Evolutionary conservation across 2,888 invertebrate species (phyloP), one percentile per base, ranked within the genome.

Genomic region (Drosophila cognata): DNA sequence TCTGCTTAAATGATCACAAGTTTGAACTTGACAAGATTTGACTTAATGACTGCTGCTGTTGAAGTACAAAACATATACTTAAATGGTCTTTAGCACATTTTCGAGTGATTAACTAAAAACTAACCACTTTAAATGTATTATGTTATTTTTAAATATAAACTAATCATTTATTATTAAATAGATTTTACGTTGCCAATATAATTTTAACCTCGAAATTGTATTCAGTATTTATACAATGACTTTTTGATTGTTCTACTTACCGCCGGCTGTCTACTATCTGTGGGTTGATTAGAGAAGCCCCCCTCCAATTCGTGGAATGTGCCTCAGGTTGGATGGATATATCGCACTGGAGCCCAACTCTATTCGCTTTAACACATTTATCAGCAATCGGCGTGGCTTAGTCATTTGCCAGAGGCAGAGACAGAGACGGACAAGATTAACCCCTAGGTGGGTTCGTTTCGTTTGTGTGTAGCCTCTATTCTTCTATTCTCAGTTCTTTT

Each of bases 321-420:
- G 29, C n/a, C 29, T 38, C n/a, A 10, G 21, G 51, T 38, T 56
- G 31, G 13, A 29, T 56, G 31, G 13, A 35, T 33, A n/a, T 21
- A 38, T 38, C 41, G 50, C 52, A 50, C 50, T 50, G 48, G 10
- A 59, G 21, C 38, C 50, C 69, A 13, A 31, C 31, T 28, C 51
- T 36, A 70, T 56, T 52, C 36, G 51, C 7, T 50, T 46, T 59
- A 79, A 71, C 82, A 82, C 77, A 71, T 84, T 86, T 88, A 84
- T 86, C 80, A 70, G 66, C 71, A 87, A 80, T 85, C 74, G 82
- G 77, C 67, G 66, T 72, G 66, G 83, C 70, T 67, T 62, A 66
- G 74, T 69, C 81, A 75, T 71, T 80, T 67, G 71, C 58, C 61
- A 68, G 43, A 68, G 57, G 62, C 59, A 28, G 25, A 25, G 25